phyloP scores from a whole-genome alignment of 2,113 vertebrate species.

The Opisthocomus hoazin region DNA sequence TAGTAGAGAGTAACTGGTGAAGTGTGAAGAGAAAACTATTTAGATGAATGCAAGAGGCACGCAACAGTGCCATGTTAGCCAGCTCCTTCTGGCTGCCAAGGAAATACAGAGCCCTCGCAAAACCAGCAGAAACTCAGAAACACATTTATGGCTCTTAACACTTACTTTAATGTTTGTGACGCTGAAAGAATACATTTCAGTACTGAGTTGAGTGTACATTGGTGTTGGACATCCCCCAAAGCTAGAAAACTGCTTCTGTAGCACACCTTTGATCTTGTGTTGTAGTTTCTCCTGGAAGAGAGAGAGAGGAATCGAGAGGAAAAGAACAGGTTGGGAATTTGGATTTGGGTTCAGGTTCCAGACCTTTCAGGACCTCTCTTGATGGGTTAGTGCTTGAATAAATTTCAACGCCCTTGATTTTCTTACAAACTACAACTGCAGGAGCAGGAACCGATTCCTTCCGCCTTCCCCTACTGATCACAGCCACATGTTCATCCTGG shows the following conservation, averaged over 20 bases:
- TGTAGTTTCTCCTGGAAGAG: background rate
- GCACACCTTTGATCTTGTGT: background rate
- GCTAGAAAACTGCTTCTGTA: background rate
- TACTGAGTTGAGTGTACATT: background rate
- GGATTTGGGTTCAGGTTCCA: background rate
- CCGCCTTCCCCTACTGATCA: background rate
- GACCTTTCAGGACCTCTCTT: background rate
- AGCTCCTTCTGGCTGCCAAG: background rate
- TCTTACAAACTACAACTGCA: background rate
- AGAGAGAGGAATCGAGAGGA: background rate
- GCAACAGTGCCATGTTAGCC: background rate
- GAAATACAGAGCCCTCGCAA: background rate
- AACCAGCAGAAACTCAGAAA: background rate
- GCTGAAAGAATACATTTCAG: background rate
- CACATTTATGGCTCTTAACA: background rate
- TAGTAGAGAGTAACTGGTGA: background rate
- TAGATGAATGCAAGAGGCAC: background rate
- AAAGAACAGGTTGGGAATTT: background rate
- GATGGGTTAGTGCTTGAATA: background rate
- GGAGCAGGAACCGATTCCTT: background rate
- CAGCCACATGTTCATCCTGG: background rate
- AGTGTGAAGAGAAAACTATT: background rate
- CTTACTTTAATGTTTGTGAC: background rate
- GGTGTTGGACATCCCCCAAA: background rate
- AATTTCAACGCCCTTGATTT: background rate